Evolutionary conservation across 2,113 vertebrate species (phyloP), one percentile per base, ranked within the genome.

Genomic region (Megalops atlanticus): DNA sequence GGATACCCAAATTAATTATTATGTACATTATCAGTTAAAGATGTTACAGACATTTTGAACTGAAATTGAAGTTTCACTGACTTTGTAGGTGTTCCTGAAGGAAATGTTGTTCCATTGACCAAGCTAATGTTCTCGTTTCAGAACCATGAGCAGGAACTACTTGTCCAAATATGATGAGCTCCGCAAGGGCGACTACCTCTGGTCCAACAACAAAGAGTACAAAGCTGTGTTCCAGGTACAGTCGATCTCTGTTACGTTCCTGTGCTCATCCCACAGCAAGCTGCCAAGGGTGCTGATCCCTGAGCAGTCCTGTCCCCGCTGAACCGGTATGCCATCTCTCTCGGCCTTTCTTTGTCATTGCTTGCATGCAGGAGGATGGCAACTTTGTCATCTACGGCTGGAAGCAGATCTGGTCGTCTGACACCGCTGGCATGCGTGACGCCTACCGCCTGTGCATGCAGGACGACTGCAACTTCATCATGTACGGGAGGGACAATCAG

Each of bases 321-420:
- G n/a, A n/a, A n/a, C n/a, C 8, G 64, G 18, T n/a, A 69, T 24
- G 36, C 49, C 2, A 16, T 40, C 21, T 21, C 16, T 24, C 35
- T 64, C 24, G 4, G 16, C 18, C 76, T 58, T 16, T 10, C 6
- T 77, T 47, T 49, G 3, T 69, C 0, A 78, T 7, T 77, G 1
- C 0, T 27, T 47, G 24, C n/a, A 39, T 81, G 45, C 80, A 91
- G 89, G 80, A 69, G 0, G 86, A 90, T 5, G 87, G 84, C 0
- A 88, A 90, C 77, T 88, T 89, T 83, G 84, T 88, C 15, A 16
- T 90, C 58, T 89, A 84, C 2, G 84, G 74, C 76, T 88, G 88
- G 84, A 80, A 82, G 39, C 64, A 82, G 11, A 1, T 69, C 15
- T 89, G 88, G 85, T 0, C 75, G 4, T 83, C 84, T 0, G 43